These are phyloP conservation scores for Meloidogyne exigua DNA, from an alignment of 1,140 invertebrate genomes.

Conservation along the genomic window DNA sequence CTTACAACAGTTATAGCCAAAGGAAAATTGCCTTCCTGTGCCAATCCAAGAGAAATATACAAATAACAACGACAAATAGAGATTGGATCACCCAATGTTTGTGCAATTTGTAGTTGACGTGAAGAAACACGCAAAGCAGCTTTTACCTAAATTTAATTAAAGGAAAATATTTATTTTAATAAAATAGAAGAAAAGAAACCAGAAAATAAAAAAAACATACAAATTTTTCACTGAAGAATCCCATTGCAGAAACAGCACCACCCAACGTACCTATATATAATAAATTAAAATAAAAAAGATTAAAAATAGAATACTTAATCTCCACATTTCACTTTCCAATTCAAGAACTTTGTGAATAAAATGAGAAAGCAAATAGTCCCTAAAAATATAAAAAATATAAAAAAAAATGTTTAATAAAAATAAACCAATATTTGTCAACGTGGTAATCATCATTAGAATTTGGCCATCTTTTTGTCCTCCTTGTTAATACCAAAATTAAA, in stretches of 20 bases:
- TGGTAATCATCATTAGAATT: not conserved
- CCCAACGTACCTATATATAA: constrained; percentile 27
- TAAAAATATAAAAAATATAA: constrained; percentile 19
- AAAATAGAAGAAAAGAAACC: not conserved
- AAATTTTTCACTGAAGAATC: constrained; percentile 27
- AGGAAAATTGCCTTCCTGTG: constrained; percentile 25
- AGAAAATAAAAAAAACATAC: constrained; percentile 3
- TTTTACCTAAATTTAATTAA: constrained; percentile 37
- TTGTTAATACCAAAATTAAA: not conserved
- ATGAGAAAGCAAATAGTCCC: constrained; percentile 3
- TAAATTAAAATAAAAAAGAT: not conserved
- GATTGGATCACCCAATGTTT: constrained; percentile 25
- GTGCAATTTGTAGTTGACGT: constrained; percentile 20
- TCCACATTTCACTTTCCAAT: constrained; percentile 29
- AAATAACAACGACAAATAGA: constrained; percentile 24
- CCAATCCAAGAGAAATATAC: constrained; percentile 31
- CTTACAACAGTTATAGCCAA: constrained; percentile 25
- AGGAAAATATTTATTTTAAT: no score
- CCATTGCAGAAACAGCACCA: constrained; percentile 37
- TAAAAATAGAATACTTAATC: not conserved
- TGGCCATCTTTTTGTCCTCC: not conserved
- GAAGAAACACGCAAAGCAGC: constrained; percentile 22
- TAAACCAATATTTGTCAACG: constrained; percentile 27
- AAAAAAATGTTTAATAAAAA: not conserved
- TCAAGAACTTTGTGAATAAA: constrained; percentile 8